Base-by-base conservation (phyloP, 2,797 vertebrate genomes). In the Esox masquinongy region DNA sequence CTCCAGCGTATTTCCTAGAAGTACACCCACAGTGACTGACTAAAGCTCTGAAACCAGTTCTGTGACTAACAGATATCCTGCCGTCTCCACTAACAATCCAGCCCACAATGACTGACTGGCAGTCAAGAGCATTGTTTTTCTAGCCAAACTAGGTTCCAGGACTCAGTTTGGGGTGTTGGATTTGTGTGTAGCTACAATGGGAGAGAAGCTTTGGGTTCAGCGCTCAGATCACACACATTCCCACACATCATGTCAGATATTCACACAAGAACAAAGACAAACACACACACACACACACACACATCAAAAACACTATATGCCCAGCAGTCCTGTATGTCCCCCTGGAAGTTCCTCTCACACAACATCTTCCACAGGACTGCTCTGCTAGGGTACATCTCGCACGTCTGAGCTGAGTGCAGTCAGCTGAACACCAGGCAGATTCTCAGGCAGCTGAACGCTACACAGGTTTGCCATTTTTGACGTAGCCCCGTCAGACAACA, bases 311-410 rank as follows among this genome's bases (percentile, higher is more conserved):
- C 29, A 67, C 29, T 26, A 49, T 31, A 66, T 26, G 24, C n/a
- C 12, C 9, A 26, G 12, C 24, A 3, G 36, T 39, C 7, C 36
- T 39, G 4, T 39, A 3, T 39, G 36, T 8, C 5, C 36, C 36
- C 36, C 36, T 39, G 36, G 36, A 39, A 39, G 5, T 39, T 39
- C 5, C 7, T 5, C 36, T 39, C 36, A 39, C 36, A 39, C 36
- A 39, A 39, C 29, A 4, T 59, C 19, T 47, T 68, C 24, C 26
- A 78, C 69, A 73, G 67, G 29, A 79, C 68, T 36, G 31, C n/a
- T 79, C 74, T 76, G 76, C 64, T 68, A 39, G 36, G 36, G 1
- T 8, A 39, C 4, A 8, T 39, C 36, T 39, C 36, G 5, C 36
- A 39, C 36, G 36, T 5, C 36, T 39, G 36, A 39, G 1, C 36